Evolutionary conservation across 1,140 invertebrate species (phyloP), one percentile per base, ranked within the genome.

Genomic region (Drosophila ananassae): DNA sequence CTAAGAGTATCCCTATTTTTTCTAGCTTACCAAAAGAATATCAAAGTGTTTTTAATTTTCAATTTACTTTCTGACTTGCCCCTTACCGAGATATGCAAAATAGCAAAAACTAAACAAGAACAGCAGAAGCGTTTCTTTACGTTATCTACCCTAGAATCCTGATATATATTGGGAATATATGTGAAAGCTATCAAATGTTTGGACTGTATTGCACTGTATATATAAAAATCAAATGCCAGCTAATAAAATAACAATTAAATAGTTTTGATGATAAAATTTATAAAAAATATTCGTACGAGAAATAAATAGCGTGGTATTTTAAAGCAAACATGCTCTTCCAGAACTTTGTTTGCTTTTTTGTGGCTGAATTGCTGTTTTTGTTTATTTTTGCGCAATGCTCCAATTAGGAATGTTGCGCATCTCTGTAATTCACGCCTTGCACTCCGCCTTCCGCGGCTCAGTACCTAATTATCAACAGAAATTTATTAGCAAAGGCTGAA

Each of bases 301-400:
- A 0, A 5, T 6, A 21, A 17, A 44, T 6, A 10, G 17, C 34
- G 34, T 10, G 32, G 24, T 28, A 69, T 47, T 51, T 25, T 8
- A 17, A 12, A 13, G 54, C 2, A 3, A 37, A 37, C n/a, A 37
- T 12, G 10, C 34, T 73, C 58, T 32, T 44, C 17, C 53, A 48
- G 39, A 2, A 13, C 9, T 7, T n/a, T 21, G 21, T 60, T 77
- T 64, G 41, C 46, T 32, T 62, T 55, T 30, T 59, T 53, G 47
- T 25, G 25, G 53, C 69, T 69, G 25, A n/a, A 67, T 69, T 12
- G 53, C 64, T 30, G 64, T 59, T 67, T 66, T 77, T 74, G 67
- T 74, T 87, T 81, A 81, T 75, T 87, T 87, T 85, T 85, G 81
- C 81, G 81, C 77, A 81, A 73, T 77, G 78, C 55, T 75, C 82